Evolutionary conservation across 35 echinoderm and acorn worm species (phyloP).

Genomic region (Heliocidaris tuberculata): DNA sequence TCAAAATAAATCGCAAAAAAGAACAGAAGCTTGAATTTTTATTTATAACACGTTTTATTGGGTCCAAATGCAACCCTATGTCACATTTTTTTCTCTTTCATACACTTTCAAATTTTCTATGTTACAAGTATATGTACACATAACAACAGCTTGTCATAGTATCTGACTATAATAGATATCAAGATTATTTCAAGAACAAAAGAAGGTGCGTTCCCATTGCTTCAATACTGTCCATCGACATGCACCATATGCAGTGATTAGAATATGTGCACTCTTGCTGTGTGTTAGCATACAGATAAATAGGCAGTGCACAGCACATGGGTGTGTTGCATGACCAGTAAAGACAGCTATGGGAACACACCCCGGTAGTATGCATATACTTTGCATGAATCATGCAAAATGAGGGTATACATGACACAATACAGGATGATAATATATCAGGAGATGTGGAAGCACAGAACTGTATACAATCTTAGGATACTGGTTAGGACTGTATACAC

Average conservation of each 20-base stretch:
- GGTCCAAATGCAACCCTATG: constrained; percentile 43
- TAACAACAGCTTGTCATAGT: constrained; percentile 28
- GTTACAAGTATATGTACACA: constrained; percentile 36
- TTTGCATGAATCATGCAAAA: constrained; percentile 51
- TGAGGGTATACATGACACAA: constrained; percentile 36
- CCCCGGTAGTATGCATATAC: constrained; percentile 22
- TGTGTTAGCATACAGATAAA: background rate
- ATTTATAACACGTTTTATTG: constrained; percentile 50
- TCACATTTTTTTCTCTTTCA: constrained; percentile 21
- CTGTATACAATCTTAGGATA: constrained; percentile 29
- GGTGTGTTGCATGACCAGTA: background rate
- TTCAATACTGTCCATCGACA: background rate
- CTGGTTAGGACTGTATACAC: background rate
- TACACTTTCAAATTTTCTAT: constrained; percentile 49
- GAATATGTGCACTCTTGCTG: background rate
- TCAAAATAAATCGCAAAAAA: background rate
- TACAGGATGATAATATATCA: constrained; percentile 10
- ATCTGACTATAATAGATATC: constrained; percentile 34
- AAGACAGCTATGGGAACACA: background rate
- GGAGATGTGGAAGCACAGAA: constrained; percentile 42
- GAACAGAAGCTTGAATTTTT: background rate
- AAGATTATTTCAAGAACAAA: constrained; percentile 50
- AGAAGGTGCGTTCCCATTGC: background rate
- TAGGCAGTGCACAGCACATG: too few relatives aligned
- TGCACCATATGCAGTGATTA: background rate